Conservation (phyloP, 2,113 vertebrate species). For the Jacana jacana region DNA sequence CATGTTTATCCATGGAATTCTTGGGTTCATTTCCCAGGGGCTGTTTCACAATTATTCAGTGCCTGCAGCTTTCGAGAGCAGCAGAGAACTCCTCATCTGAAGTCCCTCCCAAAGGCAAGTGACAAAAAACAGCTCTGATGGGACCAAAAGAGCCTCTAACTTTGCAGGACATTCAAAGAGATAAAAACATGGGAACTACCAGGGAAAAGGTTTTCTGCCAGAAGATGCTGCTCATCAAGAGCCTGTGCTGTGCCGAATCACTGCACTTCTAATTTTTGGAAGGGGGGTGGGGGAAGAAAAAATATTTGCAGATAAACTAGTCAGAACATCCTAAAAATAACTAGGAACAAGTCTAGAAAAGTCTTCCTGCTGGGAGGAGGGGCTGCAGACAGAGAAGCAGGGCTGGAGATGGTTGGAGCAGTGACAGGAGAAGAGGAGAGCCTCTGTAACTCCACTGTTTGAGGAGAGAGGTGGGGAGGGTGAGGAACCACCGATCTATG, state of each 20-base stretch:
- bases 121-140: background rate
- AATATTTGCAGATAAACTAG: background rate
- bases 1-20: background rate
- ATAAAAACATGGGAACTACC: background rate
- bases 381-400: background rate
- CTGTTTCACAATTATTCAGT: background rate
- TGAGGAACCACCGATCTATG: background rate
- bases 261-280: background rate
- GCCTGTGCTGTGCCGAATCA: background rate
- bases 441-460: background rate
- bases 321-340: background rate
- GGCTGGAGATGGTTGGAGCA: background rate
- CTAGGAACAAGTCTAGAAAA: background rate
- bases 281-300: no score
- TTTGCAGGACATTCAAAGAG: no score
- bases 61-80: background rate
- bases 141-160: background rate
- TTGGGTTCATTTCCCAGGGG: background rate
- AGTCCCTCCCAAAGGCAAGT: background rate
- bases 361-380: background rate
- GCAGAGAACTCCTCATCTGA: background rate
- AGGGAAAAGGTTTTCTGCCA: background rate
- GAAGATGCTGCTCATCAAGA: background rate
- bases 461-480: background rate
- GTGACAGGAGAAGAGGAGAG: background rate